Conservation (phyloP, 2,888 invertebrate genomes). For the Hirtodrosophila duncani region DNA sequence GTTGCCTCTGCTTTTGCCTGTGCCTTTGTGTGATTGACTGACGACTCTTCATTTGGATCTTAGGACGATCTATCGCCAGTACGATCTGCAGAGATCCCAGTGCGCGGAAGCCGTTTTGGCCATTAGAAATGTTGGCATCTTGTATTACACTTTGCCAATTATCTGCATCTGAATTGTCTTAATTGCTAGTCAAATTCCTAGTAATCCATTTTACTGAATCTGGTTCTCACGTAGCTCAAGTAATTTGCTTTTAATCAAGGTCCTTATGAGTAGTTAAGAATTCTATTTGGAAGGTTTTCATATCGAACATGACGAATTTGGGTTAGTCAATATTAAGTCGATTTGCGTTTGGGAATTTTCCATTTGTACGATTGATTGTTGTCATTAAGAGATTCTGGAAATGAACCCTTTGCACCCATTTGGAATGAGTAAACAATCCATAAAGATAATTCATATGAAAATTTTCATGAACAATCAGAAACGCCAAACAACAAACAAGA, state of each 20-base stretch:
- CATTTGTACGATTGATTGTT: not conserved
- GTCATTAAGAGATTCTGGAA: too few species aligned
- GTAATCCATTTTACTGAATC: constrained; percentile 25
- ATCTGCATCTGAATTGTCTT: constrained; percentile 41
- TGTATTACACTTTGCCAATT: constrained; percentile 45
- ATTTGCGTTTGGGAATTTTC: too few species aligned
- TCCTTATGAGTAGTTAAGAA: too few species aligned
- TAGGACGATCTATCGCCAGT: not conserved
- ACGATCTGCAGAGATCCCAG: too few species aligned
- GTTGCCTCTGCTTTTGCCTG: constrained; percentile 25
- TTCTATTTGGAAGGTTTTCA: too few species aligned
- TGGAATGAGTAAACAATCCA: constrained; percentile 19
- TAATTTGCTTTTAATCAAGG: constrained; percentile 29
- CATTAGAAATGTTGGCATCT: constrained; percentile 25
- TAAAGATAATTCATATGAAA: constrained; percentile 26
- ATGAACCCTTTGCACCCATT: constrained; percentile 23
- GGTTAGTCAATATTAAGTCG: too few species aligned
- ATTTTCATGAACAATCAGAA: too few species aligned
- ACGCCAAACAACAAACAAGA: too few species aligned
- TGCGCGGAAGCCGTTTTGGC: too few species aligned
- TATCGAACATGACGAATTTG: too few species aligned
- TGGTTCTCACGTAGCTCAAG: constrained; percentile 42
- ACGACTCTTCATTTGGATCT: not conserved
- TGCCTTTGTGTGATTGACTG: constrained; percentile 23
- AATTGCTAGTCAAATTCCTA: constrained; percentile 43